Evolutionary conservation across 2,888 invertebrate species (phyloP).

Genomic region (Euzophera pinguis): DNA sequence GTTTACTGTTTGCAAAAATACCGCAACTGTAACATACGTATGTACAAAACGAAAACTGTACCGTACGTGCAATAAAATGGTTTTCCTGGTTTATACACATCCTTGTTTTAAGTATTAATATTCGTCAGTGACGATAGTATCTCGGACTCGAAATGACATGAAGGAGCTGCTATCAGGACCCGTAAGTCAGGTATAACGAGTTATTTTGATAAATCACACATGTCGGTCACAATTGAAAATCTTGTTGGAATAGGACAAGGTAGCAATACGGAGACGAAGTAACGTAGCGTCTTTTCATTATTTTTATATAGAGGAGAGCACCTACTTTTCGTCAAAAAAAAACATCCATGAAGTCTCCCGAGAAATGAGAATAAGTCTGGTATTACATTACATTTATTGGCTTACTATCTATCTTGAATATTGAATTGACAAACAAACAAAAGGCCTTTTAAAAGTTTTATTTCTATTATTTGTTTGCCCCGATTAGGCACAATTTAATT

Average conservation of each 20-base stretch:
- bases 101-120: conserved; percentile 37
- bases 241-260: background rate
- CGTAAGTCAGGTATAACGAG: conserved; percentile 42
- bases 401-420: no score
- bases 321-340: no score
- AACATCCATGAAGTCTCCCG: no score
- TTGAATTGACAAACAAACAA: no score
- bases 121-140: conserved; percentile 40
- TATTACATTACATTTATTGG: no score
- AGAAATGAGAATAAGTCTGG: no score
- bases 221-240: background rate
- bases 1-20: conserved; percentile 8
- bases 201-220: conserved; percentile 12
- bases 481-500: no score
- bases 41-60: conserved; percentile 1
- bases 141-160: conserved; percentile 23
- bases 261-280: background rate
- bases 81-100: conserved; percentile 24
- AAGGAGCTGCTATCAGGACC: conserved; percentile 25
- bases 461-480: no score
- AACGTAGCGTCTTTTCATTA: no score
- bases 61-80: conserved; percentile 1
- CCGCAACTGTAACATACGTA: background rate
- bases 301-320: no score
- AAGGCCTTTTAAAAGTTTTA: no score